Evolutionary conservation across 1,140 invertebrate species (phyloP).

Genomic region (Armadillidium nasatum): DNA sequence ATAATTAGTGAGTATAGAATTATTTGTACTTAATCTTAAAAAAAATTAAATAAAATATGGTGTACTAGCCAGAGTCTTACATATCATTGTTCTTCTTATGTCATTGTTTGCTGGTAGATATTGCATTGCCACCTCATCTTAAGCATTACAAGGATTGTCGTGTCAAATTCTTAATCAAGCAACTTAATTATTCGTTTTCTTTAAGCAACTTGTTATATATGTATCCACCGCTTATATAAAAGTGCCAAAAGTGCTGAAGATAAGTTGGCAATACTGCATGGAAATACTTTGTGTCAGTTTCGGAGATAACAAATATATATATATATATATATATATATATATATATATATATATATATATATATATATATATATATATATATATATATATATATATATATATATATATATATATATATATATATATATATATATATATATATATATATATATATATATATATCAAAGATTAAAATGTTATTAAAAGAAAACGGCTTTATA

Average conservation of each 20-base stretch:
- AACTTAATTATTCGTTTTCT: background rate
- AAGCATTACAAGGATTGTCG: background rate
- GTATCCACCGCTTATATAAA: constrained; percentile 5
- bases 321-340: too few species aligned
- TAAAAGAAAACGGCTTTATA: too few species aligned
- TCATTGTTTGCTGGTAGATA: constrained; percentile 10
- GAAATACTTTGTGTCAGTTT: background rate
- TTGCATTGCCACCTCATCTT: constrained; percentile 6
- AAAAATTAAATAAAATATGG: background rate
- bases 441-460: too few species aligned
- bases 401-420: too few species aligned
- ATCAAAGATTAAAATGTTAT: too few species aligned
- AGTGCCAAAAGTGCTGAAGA: constrained; percentile 3
- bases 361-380: too few species aligned
- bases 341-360: too few species aligned
- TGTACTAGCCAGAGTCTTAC: constrained; percentile 10
- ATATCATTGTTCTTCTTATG: constrained; percentile 12
- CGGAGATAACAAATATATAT: background rate
- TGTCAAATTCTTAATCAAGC: background rate
- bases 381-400: too few species aligned
- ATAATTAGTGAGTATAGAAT: constrained; percentile 11
- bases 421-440: too few species aligned
- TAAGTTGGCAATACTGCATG: constrained; percentile 4
- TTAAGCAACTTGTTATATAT: background rate
- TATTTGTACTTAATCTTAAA: constrained; percentile 10